Base-by-base conservation (phyloP, 2,113 vertebrate genomes). In the Mesembrinibis cayennensis region DNA sequence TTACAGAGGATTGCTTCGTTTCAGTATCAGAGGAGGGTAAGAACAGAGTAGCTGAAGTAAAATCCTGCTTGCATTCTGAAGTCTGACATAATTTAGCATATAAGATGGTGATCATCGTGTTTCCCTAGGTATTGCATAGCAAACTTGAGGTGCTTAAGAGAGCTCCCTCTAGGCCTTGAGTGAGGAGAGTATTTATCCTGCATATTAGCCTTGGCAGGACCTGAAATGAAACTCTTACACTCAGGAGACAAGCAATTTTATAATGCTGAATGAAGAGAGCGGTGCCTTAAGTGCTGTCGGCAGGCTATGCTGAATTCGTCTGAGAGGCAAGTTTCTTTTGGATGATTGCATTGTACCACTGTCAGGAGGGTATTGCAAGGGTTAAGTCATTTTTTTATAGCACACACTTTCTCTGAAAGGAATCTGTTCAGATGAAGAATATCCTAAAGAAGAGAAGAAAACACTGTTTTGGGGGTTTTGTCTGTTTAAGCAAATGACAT, bases 381-480 rank as follows among this genome's bases (percentile, higher is more conserved):
- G 12, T 70, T 36, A 47, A 50, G 23, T 27, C 0, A 38, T 15
- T 25, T 18, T 76, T 58, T 42, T 32, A 23, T 40, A 78, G 58
- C 40, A n/a, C 4, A 7, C 23, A 36, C 4, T 38, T 66, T 56
- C 5, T 13, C 27, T 49, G 38, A 40, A 18, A 84, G 38, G 12
- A 55, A 47, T 79, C 18, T 79, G n/a, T 90, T 82, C 18, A 56
- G 23, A 25, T 38, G 15, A 42, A 90, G 83, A 66, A 34, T 50
- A 73, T 11, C 38, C 21, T 42, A 10, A 63, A 74, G 67, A 82
- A 74, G 61, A 86, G 23, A 69, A 29, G 23, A 52, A 55, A 78
- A 70, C 10, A 34, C 13, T 2, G 0, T 42, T 71, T 26, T 0
- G 2, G 7, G 21, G 21, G 0, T 25, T 62, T 66, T 66, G 16